Base-by-base conservation (phyloP, 1,140 invertebrate species). In the Zaprionus capensis region DNA sequence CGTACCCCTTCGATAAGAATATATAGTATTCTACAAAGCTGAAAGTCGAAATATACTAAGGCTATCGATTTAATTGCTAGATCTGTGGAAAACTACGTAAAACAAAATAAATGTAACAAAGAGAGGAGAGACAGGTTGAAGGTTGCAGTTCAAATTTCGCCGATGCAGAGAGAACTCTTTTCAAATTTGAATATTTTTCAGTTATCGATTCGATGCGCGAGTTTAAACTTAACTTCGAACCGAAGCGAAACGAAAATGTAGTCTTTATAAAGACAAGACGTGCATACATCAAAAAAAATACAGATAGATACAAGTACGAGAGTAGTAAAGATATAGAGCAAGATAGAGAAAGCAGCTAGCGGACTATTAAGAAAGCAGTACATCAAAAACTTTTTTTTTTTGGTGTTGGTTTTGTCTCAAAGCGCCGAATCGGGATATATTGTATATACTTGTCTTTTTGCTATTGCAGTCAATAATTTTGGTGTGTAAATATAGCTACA, bases 101-200 rank as follows among this genome's bases (percentile, higher is more conserved):
- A 24, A 12, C 31, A 57, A 74, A 63, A 63, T 17, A 44, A 41
- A 66, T 51, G 49, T 46, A 15, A 59, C 31, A 46, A 38, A 46
- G 22, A 58, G 53, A 6, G 20, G 38, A 20, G 65, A 68, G 56
- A 77, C 58, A 65, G 72, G 80, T 71, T 73, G 70, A 66, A 53
- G 58, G 34, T 65, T 72, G 74, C 69, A 63, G 69, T 80, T 67
- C 41, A 67, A 57, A 71, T 46, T 36, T 41, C 62, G 26, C 17
- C 36, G 34, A 36, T 53, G 74, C 61, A 56, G 51, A 78, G 83
- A 87, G 85, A 90, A 81, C 84, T 87, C 84, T 87, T 87, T 87
- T 87, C 84, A 87, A 87, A 87, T 80, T 80, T 81, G 61, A 57
- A 79, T 71, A 68, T 68, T 79, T 79, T 46, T n/a, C 24, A 44